Evolutionary conservation across 2,888 invertebrate species (phyloP).

Genomic region (Hofmannophila pseudospretella): DNA sequence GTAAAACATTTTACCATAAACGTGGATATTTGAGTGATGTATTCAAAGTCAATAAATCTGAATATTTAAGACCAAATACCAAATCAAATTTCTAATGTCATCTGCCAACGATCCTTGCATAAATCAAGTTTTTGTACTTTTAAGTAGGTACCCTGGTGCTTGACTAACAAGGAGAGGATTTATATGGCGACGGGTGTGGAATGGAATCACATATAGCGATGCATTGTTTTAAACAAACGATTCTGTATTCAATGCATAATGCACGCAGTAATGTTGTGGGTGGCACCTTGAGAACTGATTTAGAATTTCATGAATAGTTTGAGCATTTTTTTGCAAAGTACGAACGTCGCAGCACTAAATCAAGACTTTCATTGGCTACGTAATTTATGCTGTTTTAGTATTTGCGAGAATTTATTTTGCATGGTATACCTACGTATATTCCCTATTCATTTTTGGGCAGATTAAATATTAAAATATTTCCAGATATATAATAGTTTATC

Average conservation of each 20-base stretch:
- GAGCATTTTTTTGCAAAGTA: neutral
- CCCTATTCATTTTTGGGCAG: too few relatives aligned
- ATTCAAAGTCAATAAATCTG: constrained; percentile 1
- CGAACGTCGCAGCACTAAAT: too few relatives aligned
- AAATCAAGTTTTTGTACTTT: neutral
- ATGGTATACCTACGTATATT: too few relatives aligned
- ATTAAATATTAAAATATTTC: too few relatives aligned
- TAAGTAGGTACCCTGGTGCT: too few relatives aligned
- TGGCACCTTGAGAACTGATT: constrained; percentile 46
- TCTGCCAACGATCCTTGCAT: neutral
- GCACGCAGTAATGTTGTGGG: constrained; percentile 64
- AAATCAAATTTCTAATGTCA: neutral
- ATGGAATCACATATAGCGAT: constrained; percentile 56
- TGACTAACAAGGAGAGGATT: constrained; percentile 37
- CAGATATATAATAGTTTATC: too few relatives aligned
- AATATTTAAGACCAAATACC: too few relatives aligned
- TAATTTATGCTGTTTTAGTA: too few relatives aligned
- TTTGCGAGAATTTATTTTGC: too few relatives aligned
- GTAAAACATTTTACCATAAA: too few relatives aligned
- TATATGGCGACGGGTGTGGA: constrained; percentile 51
- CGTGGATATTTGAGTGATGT: constrained; percentile 2
- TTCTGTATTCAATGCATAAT: constrained; percentile 64
- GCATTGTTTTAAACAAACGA: constrained; percentile 46
- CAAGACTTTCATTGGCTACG: too few relatives aligned
- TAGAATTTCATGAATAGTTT: constrained; percentile 53